These are phyloP conservation scores for Harpalus rufipes DNA, from an alignment of 2,888 invertebrate genomes.

Conservation along the genomic window DNA sequence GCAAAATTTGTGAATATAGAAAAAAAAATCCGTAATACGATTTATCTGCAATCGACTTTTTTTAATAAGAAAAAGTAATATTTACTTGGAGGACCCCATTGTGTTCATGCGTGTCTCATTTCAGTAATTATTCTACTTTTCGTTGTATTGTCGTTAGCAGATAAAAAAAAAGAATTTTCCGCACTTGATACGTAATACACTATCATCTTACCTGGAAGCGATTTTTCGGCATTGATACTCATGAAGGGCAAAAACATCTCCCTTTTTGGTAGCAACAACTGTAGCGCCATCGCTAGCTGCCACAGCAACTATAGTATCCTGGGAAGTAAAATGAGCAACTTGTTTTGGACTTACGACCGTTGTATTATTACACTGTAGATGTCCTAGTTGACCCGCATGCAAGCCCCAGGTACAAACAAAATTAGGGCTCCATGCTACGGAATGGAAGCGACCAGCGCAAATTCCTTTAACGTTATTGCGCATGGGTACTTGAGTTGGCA, in stretches of 20 bases:
- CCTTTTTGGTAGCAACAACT: constrained; percentile 82
- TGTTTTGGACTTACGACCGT: constrained; percentile 77
- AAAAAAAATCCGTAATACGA: too few relatives aligned
- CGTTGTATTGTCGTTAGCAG: too few relatives aligned
- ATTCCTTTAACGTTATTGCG: constrained; percentile 79
- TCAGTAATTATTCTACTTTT: too few relatives aligned
- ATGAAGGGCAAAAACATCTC: constrained; percentile 85
- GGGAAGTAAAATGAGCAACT: constrained; percentile 74
- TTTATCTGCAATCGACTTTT: too few relatives aligned
- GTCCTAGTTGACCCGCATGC: constrained; percentile 91
- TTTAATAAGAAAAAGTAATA: too few relatives aligned
- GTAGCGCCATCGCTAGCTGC: constrained; percentile 85
- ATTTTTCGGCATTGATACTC: constrained; percentile 86
- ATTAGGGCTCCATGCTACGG: constrained; percentile 82
- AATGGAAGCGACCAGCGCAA: constrained; percentile 85
- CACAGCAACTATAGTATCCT: constrained; percentile 76
- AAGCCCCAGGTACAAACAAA: constrained; percentile 89
- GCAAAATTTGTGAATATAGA: background rate
- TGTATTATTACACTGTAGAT: constrained; percentile 75
- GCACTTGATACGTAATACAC: too few relatives aligned
- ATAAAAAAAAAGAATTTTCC: too few relatives aligned
- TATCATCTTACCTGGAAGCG: constrained; percentile 78
- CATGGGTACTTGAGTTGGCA: constrained; percentile 76
- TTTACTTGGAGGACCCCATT: too few relatives aligned
- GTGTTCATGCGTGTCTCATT: too few relatives aligned